Conservation (phyloP, 2,113 vertebrate species). For the Neogale vison region DNA sequence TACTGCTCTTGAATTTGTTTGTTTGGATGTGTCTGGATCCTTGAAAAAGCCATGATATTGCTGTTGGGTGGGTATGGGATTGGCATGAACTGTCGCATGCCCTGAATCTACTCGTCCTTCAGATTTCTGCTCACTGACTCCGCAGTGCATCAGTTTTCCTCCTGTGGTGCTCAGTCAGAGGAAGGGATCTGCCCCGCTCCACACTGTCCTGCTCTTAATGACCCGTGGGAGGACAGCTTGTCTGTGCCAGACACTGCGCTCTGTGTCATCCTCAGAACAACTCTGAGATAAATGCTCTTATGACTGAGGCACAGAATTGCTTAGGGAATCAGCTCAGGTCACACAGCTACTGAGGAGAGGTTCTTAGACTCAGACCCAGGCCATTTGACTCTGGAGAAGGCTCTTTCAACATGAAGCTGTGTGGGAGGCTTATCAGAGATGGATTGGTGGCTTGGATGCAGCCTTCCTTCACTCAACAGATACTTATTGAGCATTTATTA, state of each 20-base stretch:
- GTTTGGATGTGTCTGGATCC: background rate
- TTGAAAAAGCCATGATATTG: accelerated
- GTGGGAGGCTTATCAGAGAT: background rate
- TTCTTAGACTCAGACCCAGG: accelerated
- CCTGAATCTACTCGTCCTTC: background rate
- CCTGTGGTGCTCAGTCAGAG: background rate
- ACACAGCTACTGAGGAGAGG: background rate
- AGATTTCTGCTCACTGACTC: background rate
- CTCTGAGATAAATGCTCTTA: background rate
- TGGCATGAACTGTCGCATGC: background rate
- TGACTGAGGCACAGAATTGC: background rate
- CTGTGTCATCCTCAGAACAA: background rate
- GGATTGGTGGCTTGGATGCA: background rate
- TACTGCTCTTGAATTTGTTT: background rate
- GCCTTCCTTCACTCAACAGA: background rate
- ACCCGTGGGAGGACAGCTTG: background rate
- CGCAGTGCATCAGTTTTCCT: background rate
- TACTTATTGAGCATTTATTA: background rate
- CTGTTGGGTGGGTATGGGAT: background rate
- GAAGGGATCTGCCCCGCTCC: background rate
- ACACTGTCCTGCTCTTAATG: accelerated
- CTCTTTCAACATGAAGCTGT: background rate
- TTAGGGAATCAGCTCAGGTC: background rate
- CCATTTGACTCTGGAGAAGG: background rate
- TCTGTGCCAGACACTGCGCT: accelerated